Evolutionary conservation across 1,140 invertebrate genomes (phyloP), one percentile per base, ranked within the genome.

Genomic region (Drosophila erecta): DNA sequence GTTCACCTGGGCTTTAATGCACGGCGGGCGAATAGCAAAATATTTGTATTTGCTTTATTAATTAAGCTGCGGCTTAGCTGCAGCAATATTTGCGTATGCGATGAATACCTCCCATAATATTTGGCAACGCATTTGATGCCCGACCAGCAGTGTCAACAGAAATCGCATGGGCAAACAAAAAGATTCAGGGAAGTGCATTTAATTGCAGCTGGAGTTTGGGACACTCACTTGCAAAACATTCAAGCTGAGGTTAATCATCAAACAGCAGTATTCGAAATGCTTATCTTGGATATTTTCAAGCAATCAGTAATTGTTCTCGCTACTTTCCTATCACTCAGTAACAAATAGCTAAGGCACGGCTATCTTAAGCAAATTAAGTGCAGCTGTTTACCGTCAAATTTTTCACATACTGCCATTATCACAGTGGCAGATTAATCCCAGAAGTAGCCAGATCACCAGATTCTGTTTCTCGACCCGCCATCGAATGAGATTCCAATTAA

Each of bases 21-120:
- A 80, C 53, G 64, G 58, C 62, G 59, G 59, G 74, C 83, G 76
- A 83, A 79, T 67, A 72, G 60, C 76, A 73, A 89, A 89, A 87
- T 89, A 89, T 89, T 87, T 87, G 79, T 89, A 84, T 89, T 87
- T 87, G 72, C 56, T 76, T 86, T 86, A 86, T 89, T 89, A 86
- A 86, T 86, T 86, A 86, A 87, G 75, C 79, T 61, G 55, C 40
- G 15, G 7, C 58, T 40, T 22, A 17, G 38, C 30, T 59, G 41
- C 70, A 58, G 62, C 44, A 75, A 70, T 83, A 79, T 84, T 83
- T 83, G 65, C 55, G 40, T 49, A 44, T 53, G 50, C 49, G 10
- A 35, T 65, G 55, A 70, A 80, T 64, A 72, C 73, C 75, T 40
- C 41, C 49, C 56, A 79, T 65, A 76, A 76, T 73, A 86, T 85